Evolutionary conservation across 2,113 vertebrate genomes (phyloP).

Genomic region (Notothenia coriiceps): DNA sequence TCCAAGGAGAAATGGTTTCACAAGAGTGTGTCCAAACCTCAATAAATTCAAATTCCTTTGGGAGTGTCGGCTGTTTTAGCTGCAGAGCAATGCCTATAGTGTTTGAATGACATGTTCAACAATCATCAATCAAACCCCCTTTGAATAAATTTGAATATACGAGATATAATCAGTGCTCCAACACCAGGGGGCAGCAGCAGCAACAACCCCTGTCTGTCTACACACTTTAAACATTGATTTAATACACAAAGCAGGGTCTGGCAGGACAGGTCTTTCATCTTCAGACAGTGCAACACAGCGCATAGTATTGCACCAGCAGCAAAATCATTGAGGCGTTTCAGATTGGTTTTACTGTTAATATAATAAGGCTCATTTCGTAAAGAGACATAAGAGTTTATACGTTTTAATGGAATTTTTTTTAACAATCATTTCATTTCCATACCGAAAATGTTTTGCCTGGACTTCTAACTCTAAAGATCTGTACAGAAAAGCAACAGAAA

Average conservation of each 20-base stretch:
- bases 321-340: neutral
- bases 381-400: too few relatives aligned
- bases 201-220: slow-evolving; percentile 29
- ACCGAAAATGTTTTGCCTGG: too few relatives aligned
- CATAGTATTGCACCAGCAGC: neutral
- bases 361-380: too few relatives aligned
- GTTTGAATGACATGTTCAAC: neutral
- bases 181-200: slow-evolving; percentile 71
- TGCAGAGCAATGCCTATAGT: neutral
- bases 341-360: too few relatives aligned
- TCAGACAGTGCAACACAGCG: neutral
- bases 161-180: neutral
- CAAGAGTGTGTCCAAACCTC: neutral
- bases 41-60: too few relatives aligned
- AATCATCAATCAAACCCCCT: neutral
- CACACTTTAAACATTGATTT: slow-evolving; percentile 3
- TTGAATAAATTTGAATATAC: neutral
- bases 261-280: slow-evolving; percentile 22
- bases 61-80: neutral
- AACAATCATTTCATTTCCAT: too few relatives aligned
- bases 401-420: too few relatives aligned
- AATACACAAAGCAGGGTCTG: neutral
- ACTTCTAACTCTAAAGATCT: too few relatives aligned
- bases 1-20: neutral
- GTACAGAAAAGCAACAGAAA: too few relatives aligned